Base-by-base conservation (phyloP, 2,888 invertebrate genomes). In the Argyra leucocephala region DNA sequence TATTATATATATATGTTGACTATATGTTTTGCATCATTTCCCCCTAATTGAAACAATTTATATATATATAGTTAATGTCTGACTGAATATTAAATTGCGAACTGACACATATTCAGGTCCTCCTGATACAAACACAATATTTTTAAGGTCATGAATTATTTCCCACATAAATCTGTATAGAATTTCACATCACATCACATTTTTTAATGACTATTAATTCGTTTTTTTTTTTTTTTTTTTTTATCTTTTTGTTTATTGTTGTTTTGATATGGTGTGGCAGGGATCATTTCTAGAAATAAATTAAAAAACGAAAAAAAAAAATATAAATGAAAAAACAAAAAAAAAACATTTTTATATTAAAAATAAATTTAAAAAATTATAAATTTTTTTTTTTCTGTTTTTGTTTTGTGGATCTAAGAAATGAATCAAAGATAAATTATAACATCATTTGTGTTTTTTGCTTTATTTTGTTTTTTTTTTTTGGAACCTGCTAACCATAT, bases 131-230 rank as follows among this genome's bases (percentile, higher is more conserved):
- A n/a, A n/a, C n/a, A n/a, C n/a, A n/a, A n/a, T n/a, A n/a, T n/a
- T 48, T 48, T 48, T 48, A 48, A 48, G 48, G 48, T 48, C 48
- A 48, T n/a, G n/a, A 15, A 48, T 48, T 48, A 48, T 48, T 48
- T 48, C 48, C 18, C 48, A 48, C 48, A 48, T 48, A 48, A 48
- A 48, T 48, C 48, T 48, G 15, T 48, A 48, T 48, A 48, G 15
- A 48, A 15, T 48, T 48, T 48, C 48, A 31, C 10, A 48, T 12
- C n/a, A 15, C 48, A 5, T 18, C 48, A 48, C 48, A 48, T 18
- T 48, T 31, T 31, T 31, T 18, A 48, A 48, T 48, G 12, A 48
- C 15, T 15, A 48, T 48, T 48, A 9, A 48, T 48, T 48, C 2
- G 5, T 9, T 48, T 48, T 48, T 48, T 5, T 2, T 37, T 37